Percentiles rank a stretch among this genome's conserved stretches.
phyloP scores from a whole-genome alignment of 2,888 invertebrate species.

The Abrostola tripartita region DNA sequence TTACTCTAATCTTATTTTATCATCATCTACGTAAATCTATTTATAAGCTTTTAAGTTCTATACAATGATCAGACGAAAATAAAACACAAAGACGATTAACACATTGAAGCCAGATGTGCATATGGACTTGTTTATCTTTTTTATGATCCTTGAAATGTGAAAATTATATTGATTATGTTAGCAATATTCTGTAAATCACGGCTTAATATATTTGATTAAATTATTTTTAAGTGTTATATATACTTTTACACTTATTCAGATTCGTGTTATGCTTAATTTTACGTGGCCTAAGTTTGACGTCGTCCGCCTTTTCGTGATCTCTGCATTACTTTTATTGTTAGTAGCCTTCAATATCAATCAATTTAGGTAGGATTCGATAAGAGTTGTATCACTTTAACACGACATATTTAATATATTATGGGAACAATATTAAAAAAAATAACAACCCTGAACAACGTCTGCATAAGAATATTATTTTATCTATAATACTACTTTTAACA shows the following conservation, averaged over 20 bases:
- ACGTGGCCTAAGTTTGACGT: not conserved
- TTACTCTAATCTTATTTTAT: constrained; percentile 15
- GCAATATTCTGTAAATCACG: constrained; percentile 22
- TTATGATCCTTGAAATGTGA: constrained; percentile 51
- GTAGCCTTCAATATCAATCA: not conserved
- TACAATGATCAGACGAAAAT: constrained; percentile 21
- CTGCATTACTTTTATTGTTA: not conserved
- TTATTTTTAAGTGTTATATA: constrained; percentile 16
- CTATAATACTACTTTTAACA: too few relatives aligned
- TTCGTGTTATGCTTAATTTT: not conserved
- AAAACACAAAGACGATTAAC: constrained; percentile 15
- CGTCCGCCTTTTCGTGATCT: not conserved
- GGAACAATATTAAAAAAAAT: too few relatives aligned
- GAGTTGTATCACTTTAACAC: too few relatives aligned
- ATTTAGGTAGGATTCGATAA: not conserved
- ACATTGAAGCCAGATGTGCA: constrained; percentile 49
- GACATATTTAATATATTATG: too few relatives aligned
- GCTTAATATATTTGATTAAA: constrained; percentile 12
- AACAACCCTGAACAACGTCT: too few relatives aligned
- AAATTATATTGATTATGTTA: constrained; percentile 52
- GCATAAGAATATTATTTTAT: too few relatives aligned
- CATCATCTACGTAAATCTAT: constrained; percentile 26
- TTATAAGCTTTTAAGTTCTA: constrained; percentile 13
- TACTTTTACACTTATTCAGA: constrained; percentile 3
- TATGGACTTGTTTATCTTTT: constrained; percentile 35